Conservation (phyloP, 1,140 invertebrate species). For the Coptotermes formosanus region DNA sequence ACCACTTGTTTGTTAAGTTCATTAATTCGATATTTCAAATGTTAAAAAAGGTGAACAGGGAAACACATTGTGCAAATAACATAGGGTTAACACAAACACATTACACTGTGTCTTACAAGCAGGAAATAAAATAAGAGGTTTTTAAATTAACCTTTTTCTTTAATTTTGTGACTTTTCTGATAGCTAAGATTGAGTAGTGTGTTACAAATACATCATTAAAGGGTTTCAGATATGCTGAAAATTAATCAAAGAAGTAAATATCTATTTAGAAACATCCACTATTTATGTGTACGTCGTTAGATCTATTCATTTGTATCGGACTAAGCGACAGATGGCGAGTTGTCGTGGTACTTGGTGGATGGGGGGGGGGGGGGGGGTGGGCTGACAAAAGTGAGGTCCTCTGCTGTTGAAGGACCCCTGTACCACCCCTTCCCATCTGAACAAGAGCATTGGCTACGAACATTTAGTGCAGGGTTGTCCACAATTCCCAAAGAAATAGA, state of each 20-base stretch:
- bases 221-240: too few species aligned
- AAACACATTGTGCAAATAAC: not conserved
- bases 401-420: not conserved
- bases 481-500: not conserved
- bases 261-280: not conserved
- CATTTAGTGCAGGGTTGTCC: conserved; percentile 1
- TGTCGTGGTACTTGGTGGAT: not conserved
- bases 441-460: too few species aligned
- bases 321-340: not conserved
- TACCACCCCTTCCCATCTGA: not conserved
- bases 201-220: too few species aligned
- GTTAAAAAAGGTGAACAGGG: not conserved
- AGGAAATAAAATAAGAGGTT: not conserved
- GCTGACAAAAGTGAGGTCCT: not conserved
- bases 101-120: not conserved
- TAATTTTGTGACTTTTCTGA: too few species aligned
- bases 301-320: not conserved
- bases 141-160: not conserved
- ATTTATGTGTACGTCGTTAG: not conserved
- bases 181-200: too few species aligned
- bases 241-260: too few species aligned
- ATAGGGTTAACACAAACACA: not conserved
- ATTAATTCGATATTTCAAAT: conserved; percentile 18
- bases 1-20: conserved; percentile 8
- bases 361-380: not conserved